Evolutionary conservation across 2,113 vertebrate species (phyloP), one percentile per base, ranked within the genome.

Genomic region (Petromus typicus): DNA sequence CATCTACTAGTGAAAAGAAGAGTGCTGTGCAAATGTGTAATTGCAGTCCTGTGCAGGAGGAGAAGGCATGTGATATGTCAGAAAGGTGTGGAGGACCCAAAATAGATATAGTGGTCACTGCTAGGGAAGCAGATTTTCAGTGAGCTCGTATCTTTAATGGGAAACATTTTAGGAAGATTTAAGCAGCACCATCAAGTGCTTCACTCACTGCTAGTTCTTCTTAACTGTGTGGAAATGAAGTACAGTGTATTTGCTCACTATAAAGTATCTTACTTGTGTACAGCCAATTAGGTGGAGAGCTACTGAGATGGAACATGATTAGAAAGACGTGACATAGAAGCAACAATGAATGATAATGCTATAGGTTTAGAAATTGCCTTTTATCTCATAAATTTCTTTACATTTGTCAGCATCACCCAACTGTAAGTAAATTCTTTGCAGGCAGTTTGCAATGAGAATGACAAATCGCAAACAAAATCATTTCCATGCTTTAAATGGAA

Each of bases 281-380:
- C 0, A 54, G 34, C 25, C 37, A 92, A 57, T 75, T n/a, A 81
- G 32, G 66, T 71, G 37, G 10, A 73, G 32, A 9, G 67, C 78
- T 91, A 5, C 9, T 89, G 61, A 94, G 12, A 86, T 40, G 37
- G 56, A 94, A 0, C 40, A 73, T 69, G 10, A 56, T 40, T 56
- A 79, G 11, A 82, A 1, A 30, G 7, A 89, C 85, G 22, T 37
- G 10, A 1, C 73, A 83, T 45, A 86, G 27, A 59, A 40, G 2
- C 73, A 7, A 17, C 43, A 78, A 34, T 23, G 43, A 63, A 93
- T 34, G 18, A 59, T 89, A 25, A 59, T 69, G 1, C 73, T 14
- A 51, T 20, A 89, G 51, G 61, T 32, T 82, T 95, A 34, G 37
- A 87, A 96, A 93, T 64, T 51, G n/a, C 57, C 30, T 81, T 57